Base-by-base conservation (phyloP, 2,113 vertebrate species). In the Passer montanus region DNA sequence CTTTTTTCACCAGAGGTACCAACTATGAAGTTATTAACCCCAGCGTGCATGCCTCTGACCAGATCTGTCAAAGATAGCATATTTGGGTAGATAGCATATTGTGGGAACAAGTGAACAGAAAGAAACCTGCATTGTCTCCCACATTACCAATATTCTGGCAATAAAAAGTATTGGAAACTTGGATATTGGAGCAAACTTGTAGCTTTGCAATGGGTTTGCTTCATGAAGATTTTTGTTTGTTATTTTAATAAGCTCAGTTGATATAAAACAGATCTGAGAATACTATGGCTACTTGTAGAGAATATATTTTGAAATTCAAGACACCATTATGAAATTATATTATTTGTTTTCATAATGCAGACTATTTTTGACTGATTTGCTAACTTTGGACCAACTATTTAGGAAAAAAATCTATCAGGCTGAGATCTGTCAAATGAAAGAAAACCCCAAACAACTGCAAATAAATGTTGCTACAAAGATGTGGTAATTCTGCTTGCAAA, bases 1-100 rank as follows among this genome's bases (percentile, higher is more conserved):
- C 33, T 73, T 49, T 35, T 90, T 78, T 82, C 84, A 58, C 18
- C 13, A 18, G 67, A 73, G 37, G 23, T 82, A 67, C 52, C 17
- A 49, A 47, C 5, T 59, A 9, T 39, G n/a, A 83, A 33, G 22
- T 21, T 72, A 43, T 69, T 93, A 82, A 82, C 11, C 4, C 33
- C 23, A 67, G 39, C 6, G 0, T 44, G 27, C 18, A 30, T 0
- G 0, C 15, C 58, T 60, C 11, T 37, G 39, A 75, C 21, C 13
- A 33, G 60, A 53, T 63, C 43, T 59, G 15, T 58, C 9, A 58
- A 2, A 37, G 35, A 37, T 37, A 37, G 35, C 35, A 37, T 37
- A 37, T 94, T 78, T 56, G 39, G 33, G 37, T 79, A 66, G 27
- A 18, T 20, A 50, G 56, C 33, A 6, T 50, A 9, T 68, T 62